Evolutionary conservation across 1,140 invertebrate genomes (phyloP), one percentile per base, ranked within the genome.

Genomic region (Achroia grisella): DNA sequence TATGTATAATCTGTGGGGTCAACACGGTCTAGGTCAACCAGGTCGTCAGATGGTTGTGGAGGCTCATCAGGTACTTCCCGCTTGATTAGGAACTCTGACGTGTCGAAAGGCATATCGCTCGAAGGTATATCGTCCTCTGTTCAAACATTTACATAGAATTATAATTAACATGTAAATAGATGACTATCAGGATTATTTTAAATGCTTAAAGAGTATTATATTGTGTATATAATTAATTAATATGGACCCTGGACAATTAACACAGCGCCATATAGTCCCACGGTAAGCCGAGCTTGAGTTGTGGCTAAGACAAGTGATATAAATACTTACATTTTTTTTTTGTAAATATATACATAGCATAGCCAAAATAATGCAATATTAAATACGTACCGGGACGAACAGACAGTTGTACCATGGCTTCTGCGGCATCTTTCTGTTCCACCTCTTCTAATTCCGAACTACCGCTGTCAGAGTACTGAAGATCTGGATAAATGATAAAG

Each of bases 31-130:
- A 79, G 41, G 32, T 81, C 77, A 1, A 79, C 73, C 10, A 72
- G 50, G 3, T 76, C 70, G 13, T 77, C 71, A 0, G 62, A 42
- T 5, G 54, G 46, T 11, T 61, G 69, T 15, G 72, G 73, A 11
- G 63, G 69, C 33, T 80, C 80, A 48, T 80, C 77, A 0, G 66
- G 69, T 1, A 67, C 56, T 33, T 84, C 80, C 6, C 76, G 69
- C 33, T 84, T 84, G 42, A 94, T 88, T 8, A 95, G 70, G 59
- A 95, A 95, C 69, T 95, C 94, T 1, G 94, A 94, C 8, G 94
- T 94, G 86, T 96, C 94, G 75, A 96, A 96, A 6, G 93, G 91
- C 87, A 95, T 93, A 6, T 95, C 91, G 56, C 93, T 92, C 84
- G 93, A 90, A 45, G 90, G 91, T 2, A 28, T 23, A 61, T 94